A percentile compares a stretch with the other conserved stretches of the same genome.
Conservation (phyloP, 2,888 invertebrate genomes). For the Tipula confusa region DNA sequence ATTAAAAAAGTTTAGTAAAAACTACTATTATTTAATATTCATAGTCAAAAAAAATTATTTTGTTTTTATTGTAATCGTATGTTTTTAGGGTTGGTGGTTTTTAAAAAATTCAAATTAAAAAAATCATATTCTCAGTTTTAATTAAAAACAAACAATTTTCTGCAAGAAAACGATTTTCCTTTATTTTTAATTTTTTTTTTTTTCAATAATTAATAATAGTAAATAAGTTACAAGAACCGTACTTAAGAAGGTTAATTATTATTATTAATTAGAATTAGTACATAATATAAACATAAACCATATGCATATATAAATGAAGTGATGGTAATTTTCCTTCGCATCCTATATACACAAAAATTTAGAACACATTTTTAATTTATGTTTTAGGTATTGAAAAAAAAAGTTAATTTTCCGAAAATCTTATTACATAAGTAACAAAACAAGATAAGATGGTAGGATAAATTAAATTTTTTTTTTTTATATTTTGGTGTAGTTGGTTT, state of each 20-base stretch:
- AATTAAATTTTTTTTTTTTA: background rate
- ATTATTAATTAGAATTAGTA: background rate
- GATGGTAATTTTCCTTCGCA: slow-evolving; percentile 3
- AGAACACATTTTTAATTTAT: slow-evolving; percentile 5
- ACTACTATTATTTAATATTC: background rate
- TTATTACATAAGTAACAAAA: background rate
- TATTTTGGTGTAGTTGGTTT: slow-evolving; percentile 20
- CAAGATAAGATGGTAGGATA: background rate
- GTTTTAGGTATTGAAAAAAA: background rate
- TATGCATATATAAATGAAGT: background rate
- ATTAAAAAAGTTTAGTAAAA: too few species aligned
- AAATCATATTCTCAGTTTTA: slow-evolving; percentile 3
- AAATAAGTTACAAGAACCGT: background rate
- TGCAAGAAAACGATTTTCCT: background rate
- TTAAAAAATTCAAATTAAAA: background rate
- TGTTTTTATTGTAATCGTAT: slow-evolving; percentile 13
- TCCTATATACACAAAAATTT: background rate
- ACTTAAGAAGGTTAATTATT: slow-evolving; percentile 20
- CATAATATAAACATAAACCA: background rate
- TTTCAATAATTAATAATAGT: background rate
- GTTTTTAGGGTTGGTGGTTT: slow-evolving; percentile 7
- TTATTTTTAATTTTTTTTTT: too few species aligned
- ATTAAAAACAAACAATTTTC: background rate
- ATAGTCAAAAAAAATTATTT: background rate
- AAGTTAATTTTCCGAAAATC: background rate